Evolutionary conservation across 2,113 vertebrate genomes (phyloP), one percentile per base, ranked within the genome.

Genomic region (Corythoichthys intestinalis): DNA sequence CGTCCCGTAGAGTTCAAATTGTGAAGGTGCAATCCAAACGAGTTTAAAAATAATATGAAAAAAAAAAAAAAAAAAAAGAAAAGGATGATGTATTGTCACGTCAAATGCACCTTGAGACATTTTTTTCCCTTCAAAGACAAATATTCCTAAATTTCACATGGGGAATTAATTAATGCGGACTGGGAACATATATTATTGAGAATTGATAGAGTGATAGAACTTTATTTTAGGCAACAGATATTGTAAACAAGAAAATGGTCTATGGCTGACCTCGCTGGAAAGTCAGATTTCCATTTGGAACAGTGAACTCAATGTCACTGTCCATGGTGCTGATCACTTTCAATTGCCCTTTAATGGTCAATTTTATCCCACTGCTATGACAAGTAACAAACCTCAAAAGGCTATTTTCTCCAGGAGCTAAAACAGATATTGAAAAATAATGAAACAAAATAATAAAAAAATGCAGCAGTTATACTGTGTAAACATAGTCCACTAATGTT

Each of bases 1-100:
- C 93, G 94, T 92, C 94, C 90, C 94, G 76, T 78, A 90, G 90
- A 91, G 95, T 93, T 84, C 84, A 91, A 77, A 77, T 83, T 83
- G 90, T 41, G 84, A 89, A 92, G 94, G 84, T 92, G 85, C 91
- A 79, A 3, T 3, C 0, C 17, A 15, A 6, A 28, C 20, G 20
- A 28, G 20, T 28, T 28, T 28, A 28, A 1, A 28, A 28, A 28
- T 28, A 28, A 28, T 28, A 28, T 28, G 20, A 28, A 28, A 28
- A 28, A 46, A 49, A 49, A 41, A 48, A 1, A 4, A 2, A 0
- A 58, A 7, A 0, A 20, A 12, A 20, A 49, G 20, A 28, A 28
- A 28, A 28, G 20, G 1, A 28, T 28, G 20, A 28, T 28, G 20
- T 28, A 28, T 28, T 20, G 13, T 0, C 41, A 53, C 11, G 5